Percentiles rank a stretch among this genome's conserved stretches.
These are phyloP conservation scores for Patagioenas fasciata DNA, from an alignment of 2,113 vertebrate species.

Conservation along the genomic window DNA sequence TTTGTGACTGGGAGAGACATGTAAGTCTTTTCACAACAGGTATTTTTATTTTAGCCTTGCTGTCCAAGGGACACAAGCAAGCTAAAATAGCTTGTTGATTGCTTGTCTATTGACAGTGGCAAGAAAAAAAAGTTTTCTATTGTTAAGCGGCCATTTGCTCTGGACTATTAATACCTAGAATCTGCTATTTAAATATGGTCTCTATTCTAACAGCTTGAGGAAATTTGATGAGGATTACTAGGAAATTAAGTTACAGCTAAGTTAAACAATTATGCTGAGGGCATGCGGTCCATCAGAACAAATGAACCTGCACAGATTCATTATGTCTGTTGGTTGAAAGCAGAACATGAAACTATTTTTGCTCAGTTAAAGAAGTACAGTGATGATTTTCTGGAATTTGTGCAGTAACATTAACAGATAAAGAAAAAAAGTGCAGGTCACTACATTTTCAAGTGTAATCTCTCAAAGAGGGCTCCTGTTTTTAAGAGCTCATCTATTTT, in stretches of 20 bases:
- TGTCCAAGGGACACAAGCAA: background rate
- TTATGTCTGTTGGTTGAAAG: background rate
- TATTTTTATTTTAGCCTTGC: slow-evolving; percentile 1
- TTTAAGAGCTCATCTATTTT: background rate
- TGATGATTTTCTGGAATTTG: background rate
- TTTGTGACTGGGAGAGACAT: background rate
- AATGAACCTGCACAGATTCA: background rate
- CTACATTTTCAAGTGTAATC: background rate
- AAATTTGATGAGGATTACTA: slow-evolving; percentile 25
- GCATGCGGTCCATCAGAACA: background rate
- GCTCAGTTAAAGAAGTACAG: background rate
- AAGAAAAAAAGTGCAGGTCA: background rate
- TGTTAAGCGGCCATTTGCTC: background rate
- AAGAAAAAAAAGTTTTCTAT: background rate
- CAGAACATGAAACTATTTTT: background rate
- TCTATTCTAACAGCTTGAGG: background rate
- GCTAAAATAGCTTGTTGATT: background rate
- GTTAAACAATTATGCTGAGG: background rate
- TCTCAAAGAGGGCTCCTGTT: background rate
- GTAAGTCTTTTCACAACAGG: background rate
- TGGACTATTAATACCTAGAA: background rate
- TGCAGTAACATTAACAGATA: background rate
- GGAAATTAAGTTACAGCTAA: slow-evolving; percentile 20
- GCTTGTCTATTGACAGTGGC: background rate
- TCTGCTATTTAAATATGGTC: background rate